Conservation (phyloP, 53 echinoderm and acorn worm species). For the Holothuria leucospilota region DNA sequence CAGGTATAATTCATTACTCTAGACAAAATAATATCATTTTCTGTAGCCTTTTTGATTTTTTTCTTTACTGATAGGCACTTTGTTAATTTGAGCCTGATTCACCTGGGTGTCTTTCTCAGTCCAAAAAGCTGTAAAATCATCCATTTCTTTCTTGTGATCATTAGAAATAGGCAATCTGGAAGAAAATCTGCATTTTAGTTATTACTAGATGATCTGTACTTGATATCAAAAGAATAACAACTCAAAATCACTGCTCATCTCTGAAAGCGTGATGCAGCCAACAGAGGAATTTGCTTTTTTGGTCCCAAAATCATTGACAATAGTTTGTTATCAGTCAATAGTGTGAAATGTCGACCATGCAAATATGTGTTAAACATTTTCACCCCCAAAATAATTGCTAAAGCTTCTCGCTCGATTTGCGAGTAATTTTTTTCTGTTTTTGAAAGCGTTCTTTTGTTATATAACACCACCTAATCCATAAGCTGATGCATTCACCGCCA, state of each 20-base stretch:
- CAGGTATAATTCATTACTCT: too few relatives aligned
- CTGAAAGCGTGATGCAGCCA: background rate
- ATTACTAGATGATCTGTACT: background rate
- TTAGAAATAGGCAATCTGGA: background rate
- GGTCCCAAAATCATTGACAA: constrained; percentile 7
- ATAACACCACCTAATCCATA: background rate
- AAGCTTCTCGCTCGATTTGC: constrained; percentile 44
- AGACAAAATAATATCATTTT: background rate
- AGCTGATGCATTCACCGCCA: background rate
- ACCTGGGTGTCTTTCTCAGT: background rate
- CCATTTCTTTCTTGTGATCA: background rate
- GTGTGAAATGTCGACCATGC: constrained; percentile 38
- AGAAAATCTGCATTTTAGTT: too few relatives aligned
- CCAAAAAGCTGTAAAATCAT: background rate
- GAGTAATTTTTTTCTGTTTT: constrained; percentile 36
- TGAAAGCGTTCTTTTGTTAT: background rate
- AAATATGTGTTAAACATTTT: constrained; percentile 43
- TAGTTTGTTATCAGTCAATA: constrained; percentile 36
- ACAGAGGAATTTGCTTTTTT: background rate
- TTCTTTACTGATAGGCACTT: background rate
- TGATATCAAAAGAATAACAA: constrained; percentile 1
- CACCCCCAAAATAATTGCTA: constrained; percentile 41
- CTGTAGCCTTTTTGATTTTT: constrained; percentile 7
- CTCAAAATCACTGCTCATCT: background rate
- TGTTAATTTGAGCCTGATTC: constrained; percentile 5